These are phyloP conservation scores for Chloroceryle amazona DNA, from an alignment of 2,797 vertebrate genomes.

Conservation along the genomic window DNA sequence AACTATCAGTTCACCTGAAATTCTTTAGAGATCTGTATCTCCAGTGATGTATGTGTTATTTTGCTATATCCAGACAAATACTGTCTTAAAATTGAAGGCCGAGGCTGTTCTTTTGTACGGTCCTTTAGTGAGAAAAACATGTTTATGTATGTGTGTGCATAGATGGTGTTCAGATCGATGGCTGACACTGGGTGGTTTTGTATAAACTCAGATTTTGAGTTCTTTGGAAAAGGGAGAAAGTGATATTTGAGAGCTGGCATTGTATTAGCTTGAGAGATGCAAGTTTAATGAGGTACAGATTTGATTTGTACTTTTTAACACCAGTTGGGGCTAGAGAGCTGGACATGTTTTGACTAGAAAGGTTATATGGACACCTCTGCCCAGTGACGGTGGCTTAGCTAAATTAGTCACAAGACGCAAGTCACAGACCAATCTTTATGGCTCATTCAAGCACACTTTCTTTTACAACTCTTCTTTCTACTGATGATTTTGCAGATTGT, in stretches of 20 bases:
- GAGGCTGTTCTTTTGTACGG: background rate
- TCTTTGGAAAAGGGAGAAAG: background rate
- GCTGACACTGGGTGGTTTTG: background rate
- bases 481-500: background rate
- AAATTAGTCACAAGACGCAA: background rate
- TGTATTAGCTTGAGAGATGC: background rate
- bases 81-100: background rate
- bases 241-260: background rate
- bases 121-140: background rate
- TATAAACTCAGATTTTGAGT: background rate
- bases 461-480: background rate
- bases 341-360: background rate
- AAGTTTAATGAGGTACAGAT: background rate
- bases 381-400: background rate
- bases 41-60: background rate
- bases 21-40: background rate
- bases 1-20: background rate
- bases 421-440: background rate
- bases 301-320: background rate
- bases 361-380: background rate
- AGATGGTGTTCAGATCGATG: background rate
- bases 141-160: background rate
- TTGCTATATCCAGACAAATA: background rate
- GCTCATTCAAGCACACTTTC: background rate
- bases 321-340: background rate